phyloP scores from a whole-genome alignment of 2,113 vertebrate species.

The Campylomormyrus numenius region DNA sequence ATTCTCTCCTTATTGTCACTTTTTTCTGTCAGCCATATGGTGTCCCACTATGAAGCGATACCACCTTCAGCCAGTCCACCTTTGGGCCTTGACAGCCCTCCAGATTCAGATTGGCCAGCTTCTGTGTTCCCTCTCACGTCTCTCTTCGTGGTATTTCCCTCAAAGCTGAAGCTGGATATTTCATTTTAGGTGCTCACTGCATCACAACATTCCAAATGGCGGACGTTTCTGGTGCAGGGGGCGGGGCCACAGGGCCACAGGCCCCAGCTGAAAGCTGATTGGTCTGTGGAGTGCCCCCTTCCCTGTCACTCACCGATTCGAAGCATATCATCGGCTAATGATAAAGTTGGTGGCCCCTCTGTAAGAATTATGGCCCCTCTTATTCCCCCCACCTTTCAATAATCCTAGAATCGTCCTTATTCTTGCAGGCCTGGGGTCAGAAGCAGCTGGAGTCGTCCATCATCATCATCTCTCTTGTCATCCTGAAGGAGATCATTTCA shows the following conservation, averaged over 20 bases:
- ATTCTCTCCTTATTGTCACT: neutral
- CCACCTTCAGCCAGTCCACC: neutral
- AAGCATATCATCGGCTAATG: neutral
- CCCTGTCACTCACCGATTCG: neutral
- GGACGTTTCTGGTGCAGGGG: neutral
- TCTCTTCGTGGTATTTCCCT: neutral
- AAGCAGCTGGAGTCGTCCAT: neutral
- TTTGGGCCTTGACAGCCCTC: neutral
- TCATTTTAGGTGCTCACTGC: neutral
- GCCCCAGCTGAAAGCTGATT: neutral
- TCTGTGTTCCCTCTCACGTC: neutral
- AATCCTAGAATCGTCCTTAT: neutral
- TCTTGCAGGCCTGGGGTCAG: neutral
- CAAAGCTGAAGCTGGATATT: neutral
- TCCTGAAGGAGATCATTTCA: constrained; percentile 71
- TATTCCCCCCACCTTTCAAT: neutral
- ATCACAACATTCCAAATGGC: neutral
- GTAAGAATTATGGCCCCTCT: neutral
- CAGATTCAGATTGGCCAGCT: neutral
- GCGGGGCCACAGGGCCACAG: neutral
- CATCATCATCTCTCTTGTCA: constrained; percentile 40
- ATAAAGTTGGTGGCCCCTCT: neutral
- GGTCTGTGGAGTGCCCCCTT: neutral
- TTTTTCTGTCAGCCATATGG: neutral
- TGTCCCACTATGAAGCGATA: neutral